Conservation (phyloP, 2,888 invertebrate genomes). For the Thereva nobilitata region DNA sequence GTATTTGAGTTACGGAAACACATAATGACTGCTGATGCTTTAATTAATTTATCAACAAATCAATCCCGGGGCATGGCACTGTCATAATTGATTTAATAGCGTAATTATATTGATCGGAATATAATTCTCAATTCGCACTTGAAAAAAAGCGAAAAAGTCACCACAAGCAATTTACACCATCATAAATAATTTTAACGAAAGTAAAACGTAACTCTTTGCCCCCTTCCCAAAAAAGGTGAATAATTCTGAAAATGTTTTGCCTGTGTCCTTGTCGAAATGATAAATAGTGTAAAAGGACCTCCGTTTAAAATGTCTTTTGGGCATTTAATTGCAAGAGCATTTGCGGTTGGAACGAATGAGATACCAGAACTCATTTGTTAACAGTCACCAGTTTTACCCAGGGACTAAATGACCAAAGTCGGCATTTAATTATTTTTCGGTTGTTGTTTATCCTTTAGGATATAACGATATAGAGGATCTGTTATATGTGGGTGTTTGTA, state of each 20-base stretch:
- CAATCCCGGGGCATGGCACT: no score
- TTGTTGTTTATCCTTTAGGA: neutral
- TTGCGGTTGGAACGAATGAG: slow-evolving; percentile 3
- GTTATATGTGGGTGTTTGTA: no score
- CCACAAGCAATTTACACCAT: no score
- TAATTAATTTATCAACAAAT: no score
- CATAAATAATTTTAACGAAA: neutral
- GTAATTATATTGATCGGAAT: no score
- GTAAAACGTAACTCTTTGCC: neutral
- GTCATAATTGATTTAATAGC: no score
- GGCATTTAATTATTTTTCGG: slow-evolving; percentile 22
- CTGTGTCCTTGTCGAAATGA: neutral
- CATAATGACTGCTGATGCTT: no score
- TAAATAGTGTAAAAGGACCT: slow-evolving; percentile 1
- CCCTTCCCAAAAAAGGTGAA: slow-evolving; percentile 1
- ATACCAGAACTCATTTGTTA: slow-evolving; percentile 24
- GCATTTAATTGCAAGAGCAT: slow-evolving; percentile 18
- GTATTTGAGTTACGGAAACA: no score
- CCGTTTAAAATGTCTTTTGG: neutral
- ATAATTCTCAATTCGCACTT: no score
- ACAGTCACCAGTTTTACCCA: slow-evolving; percentile 18
- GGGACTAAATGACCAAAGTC: slow-evolving; percentile 27
- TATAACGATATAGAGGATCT: no score
- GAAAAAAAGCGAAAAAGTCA: no score
- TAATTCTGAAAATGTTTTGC: neutral